These are phyloP conservation scores for Melospiza georgiana DNA, from an alignment of 2,113 vertebrate species.

Conservation along the genomic window DNA sequence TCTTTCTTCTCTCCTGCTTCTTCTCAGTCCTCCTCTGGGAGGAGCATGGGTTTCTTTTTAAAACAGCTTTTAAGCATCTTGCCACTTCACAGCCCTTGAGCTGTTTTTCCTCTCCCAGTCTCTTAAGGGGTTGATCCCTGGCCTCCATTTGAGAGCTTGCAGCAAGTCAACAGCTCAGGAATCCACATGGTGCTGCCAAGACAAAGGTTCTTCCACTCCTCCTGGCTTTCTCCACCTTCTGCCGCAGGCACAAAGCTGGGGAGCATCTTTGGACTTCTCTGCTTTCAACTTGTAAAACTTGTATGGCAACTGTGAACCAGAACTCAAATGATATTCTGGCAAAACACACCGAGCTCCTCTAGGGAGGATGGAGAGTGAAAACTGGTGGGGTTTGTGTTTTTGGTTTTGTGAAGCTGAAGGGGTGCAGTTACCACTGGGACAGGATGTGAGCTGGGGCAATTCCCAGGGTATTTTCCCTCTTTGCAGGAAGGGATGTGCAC, in stretches of 20 bases:
- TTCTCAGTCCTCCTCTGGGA: not conserved
- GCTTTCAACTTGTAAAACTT: conserved; percentile 21
- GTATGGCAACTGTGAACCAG: not conserved
- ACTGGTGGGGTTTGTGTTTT: not conserved
- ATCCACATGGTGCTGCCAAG: conserved; percentile 31
- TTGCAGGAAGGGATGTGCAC: not conserved
- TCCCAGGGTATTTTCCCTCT: not conserved
- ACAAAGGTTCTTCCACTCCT: not conserved
- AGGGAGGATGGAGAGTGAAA: not conserved
- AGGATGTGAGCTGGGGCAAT: not conserved
- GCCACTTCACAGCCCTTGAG: not conserved
- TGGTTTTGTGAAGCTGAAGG: not conserved
- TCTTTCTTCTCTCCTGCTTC: not conserved
- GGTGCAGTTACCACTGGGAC: not conserved
- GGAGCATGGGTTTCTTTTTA: not conserved
- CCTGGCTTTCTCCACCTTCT: conserved; percentile 7
- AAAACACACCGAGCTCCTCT: not conserved
- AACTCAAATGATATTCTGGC: not conserved
- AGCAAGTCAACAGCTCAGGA: conserved; percentile 43
- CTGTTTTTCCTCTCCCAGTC: not conserved
- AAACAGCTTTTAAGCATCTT: not conserved
- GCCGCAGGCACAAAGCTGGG: not conserved
- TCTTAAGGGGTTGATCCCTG: not conserved
- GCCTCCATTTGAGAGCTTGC: not conserved
- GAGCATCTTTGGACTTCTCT: not conserved